Evolutionary conservation across 2,888 invertebrate genomes (phyloP).

Genomic region (Metacarcinus magister): DNA sequence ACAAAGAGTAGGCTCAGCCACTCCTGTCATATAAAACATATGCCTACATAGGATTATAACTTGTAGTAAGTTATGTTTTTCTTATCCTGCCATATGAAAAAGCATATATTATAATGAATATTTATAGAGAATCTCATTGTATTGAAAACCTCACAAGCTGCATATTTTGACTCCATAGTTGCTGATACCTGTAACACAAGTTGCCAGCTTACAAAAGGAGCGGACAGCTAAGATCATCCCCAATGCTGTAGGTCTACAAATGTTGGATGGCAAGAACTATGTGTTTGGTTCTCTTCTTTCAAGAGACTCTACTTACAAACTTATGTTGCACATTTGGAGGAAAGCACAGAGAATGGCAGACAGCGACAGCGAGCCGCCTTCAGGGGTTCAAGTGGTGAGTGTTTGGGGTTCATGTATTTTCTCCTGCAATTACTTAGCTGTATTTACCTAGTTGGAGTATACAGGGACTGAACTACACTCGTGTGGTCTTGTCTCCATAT

Average conservation of each 20-base stretch:
- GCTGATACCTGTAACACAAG: slow-evolving; percentile 93
- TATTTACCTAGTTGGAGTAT: too few species aligned
- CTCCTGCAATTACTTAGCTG: background rate
- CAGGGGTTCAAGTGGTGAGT: slow-evolving; percentile 77
- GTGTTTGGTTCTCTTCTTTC: slow-evolving; percentile 96
- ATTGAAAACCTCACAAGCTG: background rate
- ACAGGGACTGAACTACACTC: too few species aligned
- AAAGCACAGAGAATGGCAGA: slow-evolving; percentile 79
- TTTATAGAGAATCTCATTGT: background rate
- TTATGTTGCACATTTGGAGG: slow-evolving; percentile 93
- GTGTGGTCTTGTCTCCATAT: too few species aligned
- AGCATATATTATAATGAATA: background rate
- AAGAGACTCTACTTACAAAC: slow-evolving; percentile 93
- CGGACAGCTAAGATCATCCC: slow-evolving; percentile 97
- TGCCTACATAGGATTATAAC: too few species aligned
- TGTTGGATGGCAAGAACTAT: slow-evolving; percentile 80
- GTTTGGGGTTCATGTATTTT: background rate
- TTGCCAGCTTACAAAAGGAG: slow-evolving; percentile 95
- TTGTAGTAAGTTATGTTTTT: too few species aligned
- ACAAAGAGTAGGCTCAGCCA: too few species aligned
- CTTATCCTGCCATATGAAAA: background rate
- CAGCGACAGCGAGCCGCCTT: slow-evolving; percentile 77
- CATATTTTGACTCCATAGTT: slow-evolving; percentile 87
- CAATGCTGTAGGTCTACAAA: slow-evolving; percentile 93
- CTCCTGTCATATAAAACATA: too few species aligned